Percentiles rank a stretch among this genome's conserved stretches.
These are phyloP conservation scores for Heliconius aoede DNA, from an alignment of 2,888 invertebrate species.

Conservation along the genomic window DNA sequence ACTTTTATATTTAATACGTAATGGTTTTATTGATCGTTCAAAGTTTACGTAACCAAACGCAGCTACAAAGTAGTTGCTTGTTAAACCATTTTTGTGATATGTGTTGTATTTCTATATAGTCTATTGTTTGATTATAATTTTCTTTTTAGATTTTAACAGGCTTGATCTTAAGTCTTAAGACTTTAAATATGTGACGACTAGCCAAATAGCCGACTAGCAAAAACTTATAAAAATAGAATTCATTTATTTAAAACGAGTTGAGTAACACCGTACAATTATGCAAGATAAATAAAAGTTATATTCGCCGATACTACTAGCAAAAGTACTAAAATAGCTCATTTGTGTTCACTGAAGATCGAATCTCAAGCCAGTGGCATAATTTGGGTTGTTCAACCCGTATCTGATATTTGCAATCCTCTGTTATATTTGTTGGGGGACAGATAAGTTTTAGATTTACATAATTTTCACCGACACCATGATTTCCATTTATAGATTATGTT, in stretches of 20 bases:
- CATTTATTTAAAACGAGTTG: background rate
- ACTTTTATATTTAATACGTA: background rate
- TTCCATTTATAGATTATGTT: background rate
- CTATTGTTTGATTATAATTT: background rate
- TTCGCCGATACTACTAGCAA: background rate
- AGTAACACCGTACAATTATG: background rate
- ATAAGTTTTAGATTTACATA: constrained; percentile 33
- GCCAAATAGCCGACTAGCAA: background rate
- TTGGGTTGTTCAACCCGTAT: constrained; percentile 24
- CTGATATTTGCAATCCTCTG: constrained; percentile 21
- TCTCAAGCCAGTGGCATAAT: constrained; percentile 8
- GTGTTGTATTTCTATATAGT: background rate
- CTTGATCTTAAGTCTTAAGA: no score
- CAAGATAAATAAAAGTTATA: background rate
- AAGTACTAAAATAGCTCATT: constrained; percentile 5
- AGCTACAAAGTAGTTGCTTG: background rate
- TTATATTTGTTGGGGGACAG: constrained; percentile 23
- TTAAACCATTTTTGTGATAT: background rate
- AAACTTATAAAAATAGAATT: background rate
- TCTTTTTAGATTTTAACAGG: no score
- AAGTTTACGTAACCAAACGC: background rate
- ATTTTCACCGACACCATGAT: constrained; percentile 22
- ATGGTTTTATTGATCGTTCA: background rate
- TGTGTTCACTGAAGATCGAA: constrained; percentile 6
- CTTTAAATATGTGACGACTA: background rate